These are phyloP conservation scores for Eupeodes latifasciatus DNA, from an alignment of 2,888 invertebrate genomes.

Conservation along the genomic window DNA sequence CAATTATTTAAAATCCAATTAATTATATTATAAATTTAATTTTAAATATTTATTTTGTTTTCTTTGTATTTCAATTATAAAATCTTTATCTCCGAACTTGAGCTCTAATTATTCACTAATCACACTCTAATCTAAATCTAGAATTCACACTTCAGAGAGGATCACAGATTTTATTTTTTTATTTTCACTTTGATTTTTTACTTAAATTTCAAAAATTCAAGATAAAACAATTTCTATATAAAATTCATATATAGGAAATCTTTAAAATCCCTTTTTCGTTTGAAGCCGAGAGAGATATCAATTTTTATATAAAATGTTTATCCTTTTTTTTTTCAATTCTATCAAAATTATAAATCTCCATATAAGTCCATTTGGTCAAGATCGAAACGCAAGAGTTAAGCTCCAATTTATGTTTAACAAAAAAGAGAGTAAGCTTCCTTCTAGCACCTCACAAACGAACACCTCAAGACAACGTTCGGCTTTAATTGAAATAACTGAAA, in stretches of 20 bases:
- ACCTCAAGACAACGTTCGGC: slow-evolving; percentile 76
- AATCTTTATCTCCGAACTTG: slow-evolving; percentile 20
- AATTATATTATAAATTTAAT: background rate
- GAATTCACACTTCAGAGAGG: slow-evolving; percentile 42
- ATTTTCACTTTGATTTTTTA: slow-evolving; percentile 31
- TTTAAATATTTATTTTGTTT: too few species aligned
- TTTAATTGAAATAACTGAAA: slow-evolving; percentile 84
- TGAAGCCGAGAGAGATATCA: slow-evolving; percentile 31
- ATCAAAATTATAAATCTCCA: slow-evolving; percentile 7
- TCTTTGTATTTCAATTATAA: background rate
- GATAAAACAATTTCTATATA: slow-evolving; percentile 40
- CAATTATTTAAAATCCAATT: slow-evolving; percentile 1
- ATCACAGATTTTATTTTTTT: slow-evolving; percentile 41
- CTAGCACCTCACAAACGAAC: slow-evolving; percentile 58
- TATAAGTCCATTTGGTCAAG: background rate
- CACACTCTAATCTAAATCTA: slow-evolving; percentile 40
- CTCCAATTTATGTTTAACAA: slow-evolving; percentile 15
- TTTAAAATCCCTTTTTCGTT: slow-evolving; percentile 2
- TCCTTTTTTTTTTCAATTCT: slow-evolving; percentile 40
- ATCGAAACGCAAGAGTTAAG: slow-evolving; percentile 45
- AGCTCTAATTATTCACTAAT: slow-evolving; percentile 15
- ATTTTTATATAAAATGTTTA: slow-evolving; percentile 20
- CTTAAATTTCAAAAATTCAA: slow-evolving; percentile 40
- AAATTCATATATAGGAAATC: slow-evolving; percentile 20
- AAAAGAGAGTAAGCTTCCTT: slow-evolving; percentile 68